These are phyloP conservation scores for Acipenser transmontanus DNA, from an alignment of 2,797 vertebrate species.

Conservation along the genomic window DNA sequence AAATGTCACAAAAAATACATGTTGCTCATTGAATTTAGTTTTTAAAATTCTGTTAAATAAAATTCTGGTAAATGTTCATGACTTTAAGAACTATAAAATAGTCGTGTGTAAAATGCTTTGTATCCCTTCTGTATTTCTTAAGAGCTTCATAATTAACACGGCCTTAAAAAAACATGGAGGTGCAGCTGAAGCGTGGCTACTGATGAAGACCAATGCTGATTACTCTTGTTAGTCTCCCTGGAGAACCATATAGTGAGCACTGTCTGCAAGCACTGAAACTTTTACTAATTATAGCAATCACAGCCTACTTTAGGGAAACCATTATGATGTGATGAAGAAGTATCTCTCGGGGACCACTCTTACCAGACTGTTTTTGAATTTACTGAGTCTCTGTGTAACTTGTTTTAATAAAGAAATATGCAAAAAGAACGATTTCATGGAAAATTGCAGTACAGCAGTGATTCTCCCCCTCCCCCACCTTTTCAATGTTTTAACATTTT, in stretches of 20 bases:
- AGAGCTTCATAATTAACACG: slow-evolving; percentile 52
- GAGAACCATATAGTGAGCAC: slow-evolving; percentile 27
- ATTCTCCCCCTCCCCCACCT: too few species aligned
- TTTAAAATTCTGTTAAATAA: too few species aligned
- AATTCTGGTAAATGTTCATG: not conserved
- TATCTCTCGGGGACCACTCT: slow-evolving; percentile 18
- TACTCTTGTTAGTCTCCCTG: slow-evolving; percentile 26
- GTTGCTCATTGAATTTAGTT: too few species aligned
- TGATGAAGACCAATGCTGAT: slow-evolving; percentile 13
- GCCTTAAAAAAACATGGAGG: slow-evolving; percentile 46
- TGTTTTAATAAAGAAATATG: too few species aligned
- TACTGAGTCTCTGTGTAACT: not conserved
- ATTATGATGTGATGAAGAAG: slow-evolving; percentile 38
- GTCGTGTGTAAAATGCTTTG: slow-evolving; percentile 19
- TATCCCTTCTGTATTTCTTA: slow-evolving; percentile 36
- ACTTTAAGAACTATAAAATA: not conserved
- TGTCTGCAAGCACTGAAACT: too few species aligned
- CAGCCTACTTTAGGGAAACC: slow-evolving; percentile 48
- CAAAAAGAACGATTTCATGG: too few species aligned
- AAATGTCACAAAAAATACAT: too few species aligned
- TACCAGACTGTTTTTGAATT: slow-evolving; percentile 18
- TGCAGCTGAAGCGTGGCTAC: not conserved
- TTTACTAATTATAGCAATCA: slow-evolving; percentile 33
- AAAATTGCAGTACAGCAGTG: too few species aligned
- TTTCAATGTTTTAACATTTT: too few species aligned